Evolutionary conservation across 2,888 invertebrate species (phyloP).

Genomic region (Noctua comes): DNA sequence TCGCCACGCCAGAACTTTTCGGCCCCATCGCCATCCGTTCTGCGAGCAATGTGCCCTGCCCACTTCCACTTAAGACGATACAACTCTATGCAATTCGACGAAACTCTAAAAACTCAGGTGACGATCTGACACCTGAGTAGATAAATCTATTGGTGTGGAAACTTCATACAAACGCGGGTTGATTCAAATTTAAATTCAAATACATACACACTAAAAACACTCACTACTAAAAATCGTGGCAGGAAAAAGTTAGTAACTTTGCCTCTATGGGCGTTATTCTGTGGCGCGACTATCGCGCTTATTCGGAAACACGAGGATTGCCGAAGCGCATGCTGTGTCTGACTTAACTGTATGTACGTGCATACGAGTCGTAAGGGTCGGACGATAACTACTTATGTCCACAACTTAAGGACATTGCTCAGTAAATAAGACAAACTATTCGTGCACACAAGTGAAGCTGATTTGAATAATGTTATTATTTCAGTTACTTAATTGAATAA

Average conservation of each 20-base stretch:
- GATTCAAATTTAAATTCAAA: no score
- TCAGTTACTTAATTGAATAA: constrained; percentile 31
- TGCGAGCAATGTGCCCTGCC: no score
- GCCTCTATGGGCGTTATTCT: not conserved
- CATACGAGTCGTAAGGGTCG: constrained; percentile 48
- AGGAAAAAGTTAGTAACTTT: not conserved
- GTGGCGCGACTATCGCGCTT: not conserved
- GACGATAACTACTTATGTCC: constrained; percentile 49
- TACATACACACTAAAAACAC: no score
- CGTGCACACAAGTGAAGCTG: constrained; percentile 41
- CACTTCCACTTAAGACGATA: no score
- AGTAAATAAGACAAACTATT: constrained; percentile 60
- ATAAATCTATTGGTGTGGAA: not conserved
- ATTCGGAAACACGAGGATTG: not conserved
- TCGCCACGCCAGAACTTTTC: no score
- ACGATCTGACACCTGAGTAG: not conserved
- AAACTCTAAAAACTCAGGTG: not conserved
- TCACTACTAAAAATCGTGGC: not conserved
- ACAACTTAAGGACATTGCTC: constrained; percentile 57
- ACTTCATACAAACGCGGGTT: not conserved
- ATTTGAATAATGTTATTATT: constrained; percentile 60
- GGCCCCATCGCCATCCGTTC: no score
- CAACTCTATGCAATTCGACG: not conserved
- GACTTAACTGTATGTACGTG: not conserved
- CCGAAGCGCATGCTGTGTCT: not conserved